phyloP scores from a whole-genome alignment of 2,888 invertebrate species.

The Volucella bombylans region DNA sequence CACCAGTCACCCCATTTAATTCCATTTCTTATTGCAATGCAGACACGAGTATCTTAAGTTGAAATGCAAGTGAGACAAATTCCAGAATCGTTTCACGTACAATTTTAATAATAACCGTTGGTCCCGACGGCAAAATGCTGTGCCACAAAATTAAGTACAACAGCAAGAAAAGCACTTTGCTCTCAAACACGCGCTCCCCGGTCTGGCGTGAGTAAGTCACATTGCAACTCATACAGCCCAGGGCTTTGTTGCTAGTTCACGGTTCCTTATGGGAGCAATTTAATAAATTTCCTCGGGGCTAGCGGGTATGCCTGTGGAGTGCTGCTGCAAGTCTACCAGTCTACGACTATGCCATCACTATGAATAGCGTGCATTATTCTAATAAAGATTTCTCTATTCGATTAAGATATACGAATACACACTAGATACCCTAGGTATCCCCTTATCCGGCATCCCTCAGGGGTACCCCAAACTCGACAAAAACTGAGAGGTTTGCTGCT shows the following conservation, averaged over 20 bases:
- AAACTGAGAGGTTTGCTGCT: background rate
- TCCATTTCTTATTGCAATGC: constrained; percentile 3
- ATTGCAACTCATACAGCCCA: constrained; percentile 23
- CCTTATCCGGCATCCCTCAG: background rate
- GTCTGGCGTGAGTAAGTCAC: constrained; percentile 65
- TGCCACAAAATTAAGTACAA: constrained; percentile 30
- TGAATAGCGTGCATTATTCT: constrained; percentile 64
- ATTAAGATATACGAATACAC: constrained; percentile 54
- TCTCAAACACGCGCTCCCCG: constrained; percentile 46
- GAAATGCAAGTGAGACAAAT: constrained; percentile 28
- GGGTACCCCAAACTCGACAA: background rate
- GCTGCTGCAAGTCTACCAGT: background rate
- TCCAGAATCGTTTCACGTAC: constrained; percentile 59
- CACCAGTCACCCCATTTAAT: too few species aligned
- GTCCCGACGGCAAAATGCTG: constrained; percentile 31
- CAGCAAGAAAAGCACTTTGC: constrained; percentile 40
- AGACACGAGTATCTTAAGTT: background rate
- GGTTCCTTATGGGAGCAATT: constrained; percentile 68
- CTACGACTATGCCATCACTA: background rate
- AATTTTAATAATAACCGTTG: constrained; percentile 67
- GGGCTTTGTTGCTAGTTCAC: too few species aligned
- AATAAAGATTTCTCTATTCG: constrained; percentile 67
- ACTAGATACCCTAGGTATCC: background rate
- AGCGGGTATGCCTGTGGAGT: constrained; percentile 23
- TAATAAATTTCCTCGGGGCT: constrained; percentile 55